Conservation (phyloP, 1,140 invertebrate species). For the Drosophila santomea region DNA sequence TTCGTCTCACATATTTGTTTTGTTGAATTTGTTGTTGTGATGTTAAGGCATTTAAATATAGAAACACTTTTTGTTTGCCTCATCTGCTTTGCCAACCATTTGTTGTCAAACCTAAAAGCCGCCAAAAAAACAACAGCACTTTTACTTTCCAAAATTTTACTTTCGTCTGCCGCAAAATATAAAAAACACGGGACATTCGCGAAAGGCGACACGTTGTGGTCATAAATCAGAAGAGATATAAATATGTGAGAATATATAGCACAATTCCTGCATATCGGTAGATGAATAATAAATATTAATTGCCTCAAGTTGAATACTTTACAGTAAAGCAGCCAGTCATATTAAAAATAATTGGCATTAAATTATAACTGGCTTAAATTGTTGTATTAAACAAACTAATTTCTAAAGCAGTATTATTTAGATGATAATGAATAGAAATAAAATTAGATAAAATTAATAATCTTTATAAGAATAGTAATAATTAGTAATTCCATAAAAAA, state of each 20-base stretch:
- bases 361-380: no score
- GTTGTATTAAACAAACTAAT: no score
- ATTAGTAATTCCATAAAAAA: neutral
- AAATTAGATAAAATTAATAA: no score
- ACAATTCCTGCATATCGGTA: neutral
- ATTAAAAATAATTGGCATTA: no score
- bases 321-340: no score
- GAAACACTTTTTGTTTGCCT: constrained; percentile 39
- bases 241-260: constrained; percentile 15
- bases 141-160: constrained; percentile 57
- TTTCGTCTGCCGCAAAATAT: constrained; percentile 7
- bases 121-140: constrained; percentile 41
- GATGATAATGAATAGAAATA: no score
- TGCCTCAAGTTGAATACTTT: neutral
- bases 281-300: neutral
- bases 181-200: constrained; percentile 34
- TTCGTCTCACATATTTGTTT: constrained; percentile 8
- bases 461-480: neutral
- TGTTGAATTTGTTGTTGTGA: constrained; percentile 34
- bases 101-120: constrained; percentile 53
- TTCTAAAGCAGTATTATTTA: no score
- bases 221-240: constrained; percentile 66
- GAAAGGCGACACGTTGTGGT: constrained; percentile 54
- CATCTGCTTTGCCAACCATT: constrained; percentile 33
- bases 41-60: constrained; percentile 56